Evolutionary conservation across 2,113 vertebrate species (phyloP).

Genomic region (Riparia riparia): DNA sequence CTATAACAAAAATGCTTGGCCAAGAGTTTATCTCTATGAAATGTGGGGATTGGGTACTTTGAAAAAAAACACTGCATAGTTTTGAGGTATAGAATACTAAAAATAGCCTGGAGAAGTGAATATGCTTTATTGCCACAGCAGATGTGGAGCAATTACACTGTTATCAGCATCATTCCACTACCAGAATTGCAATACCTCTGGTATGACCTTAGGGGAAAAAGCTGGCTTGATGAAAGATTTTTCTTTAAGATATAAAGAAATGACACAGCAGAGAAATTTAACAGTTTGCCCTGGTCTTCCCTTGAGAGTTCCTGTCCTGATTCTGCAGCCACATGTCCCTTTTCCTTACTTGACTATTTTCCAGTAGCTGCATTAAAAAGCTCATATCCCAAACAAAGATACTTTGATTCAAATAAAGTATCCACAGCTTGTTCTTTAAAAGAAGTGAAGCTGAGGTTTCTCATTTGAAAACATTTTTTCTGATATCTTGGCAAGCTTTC

Average conservation of each 20-base stretch:
- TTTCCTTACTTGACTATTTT: conserved; percentile 34
- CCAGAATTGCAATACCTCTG: not conserved
- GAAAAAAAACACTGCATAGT: not conserved
- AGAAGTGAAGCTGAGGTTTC: conserved; percentile 29
- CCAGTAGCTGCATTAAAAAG: conserved; percentile 18
- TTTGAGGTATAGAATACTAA: not conserved
- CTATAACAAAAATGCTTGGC: not conserved
- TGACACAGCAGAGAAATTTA: not conserved
- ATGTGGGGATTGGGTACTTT: not conserved
- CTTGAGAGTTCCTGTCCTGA: conserved; percentile 11
- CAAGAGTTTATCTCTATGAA: not conserved
- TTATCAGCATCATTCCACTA: not conserved
- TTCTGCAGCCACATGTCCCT: not conserved
- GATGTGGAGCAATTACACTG: not conserved
- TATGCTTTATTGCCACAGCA: not conserved
- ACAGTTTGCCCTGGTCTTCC: not conserved
- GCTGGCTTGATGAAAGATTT: not conserved
- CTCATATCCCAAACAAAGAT: not conserved
- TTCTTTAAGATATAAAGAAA: not conserved
- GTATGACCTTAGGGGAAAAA: not conserved
- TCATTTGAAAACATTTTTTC: conserved; percentile 33
- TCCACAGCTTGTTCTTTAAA: not conserved
- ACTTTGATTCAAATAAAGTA: not conserved
- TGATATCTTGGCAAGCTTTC: conserved; percentile 5
- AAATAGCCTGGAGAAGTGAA: not conserved